Evolutionary conservation across 2,888 invertebrate genomes (phyloP), one percentile per base, ranked within the genome.

Genomic region (Neoascia interrupta): DNA sequence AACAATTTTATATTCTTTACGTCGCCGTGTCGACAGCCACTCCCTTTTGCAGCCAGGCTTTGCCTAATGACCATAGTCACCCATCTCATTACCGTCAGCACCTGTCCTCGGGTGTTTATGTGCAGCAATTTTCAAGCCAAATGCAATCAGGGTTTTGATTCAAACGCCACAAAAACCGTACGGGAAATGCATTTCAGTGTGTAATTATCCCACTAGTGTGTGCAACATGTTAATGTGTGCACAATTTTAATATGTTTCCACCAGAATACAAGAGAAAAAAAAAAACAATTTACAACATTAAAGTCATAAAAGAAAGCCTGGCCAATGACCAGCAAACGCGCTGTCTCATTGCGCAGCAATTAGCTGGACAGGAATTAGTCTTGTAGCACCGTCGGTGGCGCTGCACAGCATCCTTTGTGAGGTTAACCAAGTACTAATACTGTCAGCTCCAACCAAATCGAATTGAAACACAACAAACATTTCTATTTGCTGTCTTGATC

Each of bases 81-180:
- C 68, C 73, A 68, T 79, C 73, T 79, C 79, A 79, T 79, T 79
- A 79, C 66, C 73, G 79, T 68, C 79, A 73, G 66, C 79, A 79
- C 79, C 66, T 73, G 73, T 79, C 66, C 73, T 56, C 54, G 73
- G 79, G 79, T 79, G 79, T 79, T 79, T 79, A 79, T 79, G 66
- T 79, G 79, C 79, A 66, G 60, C 54, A 61, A 79, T 79, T 79
- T 66, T 28, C 79, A 68, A 72, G 66, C 66, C 41, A n/a, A n/a
- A 47, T 49, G 66, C 66, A 72, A 73, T 79, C 79, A 79, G 43
- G 31, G 56, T 13, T 61, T 73, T 73, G 56, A 68, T 66, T 56
- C 54, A 26, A 73, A 53, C 41, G 66, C 51, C 49, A 60, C 13
- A 15, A 66, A 72, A 58, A 11, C 19, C 18, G 60, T 47, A 45